Base-by-base conservation (phyloP, 2,888 invertebrate genomes). In the Leucophenga montana region DNA sequence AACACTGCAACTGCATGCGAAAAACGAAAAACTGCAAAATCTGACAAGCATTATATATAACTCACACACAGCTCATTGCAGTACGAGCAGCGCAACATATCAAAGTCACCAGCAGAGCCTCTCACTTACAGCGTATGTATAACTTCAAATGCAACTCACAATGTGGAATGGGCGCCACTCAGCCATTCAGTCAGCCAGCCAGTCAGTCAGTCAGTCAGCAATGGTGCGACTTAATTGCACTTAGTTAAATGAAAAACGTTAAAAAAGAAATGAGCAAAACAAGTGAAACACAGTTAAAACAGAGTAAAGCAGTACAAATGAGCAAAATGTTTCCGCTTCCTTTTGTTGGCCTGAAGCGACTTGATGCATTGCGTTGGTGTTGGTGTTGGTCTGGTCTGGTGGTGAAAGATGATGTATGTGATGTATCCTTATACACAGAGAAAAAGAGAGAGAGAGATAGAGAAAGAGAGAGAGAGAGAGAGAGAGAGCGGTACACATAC, bases 211-310 rank as follows among this genome's bases (percentile, higher is more conserved):
- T n/a, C 31, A 33, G 31, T 33, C 33, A 46, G 62, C 62, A 62
- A 62, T 46, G 46, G 62, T 20, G 62, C 59, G 56, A 72, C 74
- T 82, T 78, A 82, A 80, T 77, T 83, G 84, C 85, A 85, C 85
- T 85, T 85, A 85, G 82, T 83, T 80, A 85, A 85, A 85, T 85
- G 85, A 82, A 82, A 68, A 70, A 62, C 54, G 33, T 33, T 33
- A 70, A 77, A 76, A 67, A 67, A 33, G 33, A 66, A 66, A 54
- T 20, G 22, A 16, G 16, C 75, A 74, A 72, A 75, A 76, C 78
- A 57, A 57, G 4, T 27, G 33, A 56, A 59, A 59, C 31, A 22
- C 31, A 62, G 22, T 20, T 6, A 56, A 56, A 5, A 57, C 18
- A 27, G 46, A 64, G 20, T 64, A 48, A 22, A 68, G 71, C 66